Base-by-base conservation (phyloP, 2,113 vertebrate species). In the Delphinapterus leucas region DNA sequence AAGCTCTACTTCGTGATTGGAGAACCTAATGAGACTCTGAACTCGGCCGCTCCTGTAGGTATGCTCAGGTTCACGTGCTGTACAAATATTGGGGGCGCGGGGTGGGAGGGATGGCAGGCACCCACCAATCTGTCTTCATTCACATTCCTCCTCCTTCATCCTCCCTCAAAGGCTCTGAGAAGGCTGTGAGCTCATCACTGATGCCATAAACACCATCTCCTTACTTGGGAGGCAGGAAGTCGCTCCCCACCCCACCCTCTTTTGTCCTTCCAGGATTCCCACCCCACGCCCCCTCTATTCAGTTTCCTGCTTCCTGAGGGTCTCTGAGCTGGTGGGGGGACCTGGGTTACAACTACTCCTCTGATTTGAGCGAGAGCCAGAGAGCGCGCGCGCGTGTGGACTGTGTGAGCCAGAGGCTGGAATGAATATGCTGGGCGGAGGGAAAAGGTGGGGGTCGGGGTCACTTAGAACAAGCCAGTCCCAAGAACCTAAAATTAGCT, bases 401-500 rank as follows among this genome's bases (percentile, higher is more conserved):
- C 4, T 80, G 77, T 80, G 77, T 25, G 77, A 80, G 49, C 49
- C 77, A 80, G 77, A 80, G 92, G 86, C 98, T 1, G 63, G 87
- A 74, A 96, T 74, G 65, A 83, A 49, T 14, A 20, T 28, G 23
- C 8, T 2, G 21, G 76, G 82, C 31, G 86, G 96, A 96, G 97
- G 97, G 95, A 95, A 97, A 93, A 86, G 77, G 76, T 71, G 93
- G 85, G 84, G 98, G 91, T 93, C 82, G 97, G 97, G 97, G 98
- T 98, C 98, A 98, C 96, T 93, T 89, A 68, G 95, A 98, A 96
- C 86, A 83, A 89, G 96, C 79, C 95, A 97, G 96, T 98, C 98
- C 97, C 98, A 98, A 97, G 97, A 70, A 97, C 86, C 98, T 99
- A 98, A 99, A 98, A 98, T 98, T 98, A 99, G 96, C 97, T 97